Evolutionary conservation across 2,113 vertebrate species (phyloP).

Genomic region (Trichechus manatus): DNA sequence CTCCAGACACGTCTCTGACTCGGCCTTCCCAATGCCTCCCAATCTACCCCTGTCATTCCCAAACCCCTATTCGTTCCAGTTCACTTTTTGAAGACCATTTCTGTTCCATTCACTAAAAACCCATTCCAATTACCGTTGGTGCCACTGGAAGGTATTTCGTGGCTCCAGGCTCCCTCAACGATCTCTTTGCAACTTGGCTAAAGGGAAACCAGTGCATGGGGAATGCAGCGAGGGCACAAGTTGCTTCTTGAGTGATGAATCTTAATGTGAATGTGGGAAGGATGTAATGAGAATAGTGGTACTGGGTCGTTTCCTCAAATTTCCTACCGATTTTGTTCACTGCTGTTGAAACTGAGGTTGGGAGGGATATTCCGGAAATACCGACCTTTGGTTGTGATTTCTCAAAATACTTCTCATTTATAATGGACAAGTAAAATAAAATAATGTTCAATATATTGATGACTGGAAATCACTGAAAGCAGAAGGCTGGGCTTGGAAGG

Average conservation of each 20-base stretch:
- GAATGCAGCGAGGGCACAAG: constrained; percentile 57
- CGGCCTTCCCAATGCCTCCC: constrained; percentile 67
- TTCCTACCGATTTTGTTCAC: neutral
- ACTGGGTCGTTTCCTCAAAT: constrained; percentile 32
- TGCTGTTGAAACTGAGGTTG: constrained; percentile 45
- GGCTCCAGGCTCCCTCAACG: constrained; percentile 8
- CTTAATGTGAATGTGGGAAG: constrained; percentile 43
- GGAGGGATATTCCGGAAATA: neutral
- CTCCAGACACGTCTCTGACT: neutral
- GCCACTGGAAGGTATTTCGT: constrained; percentile 50
- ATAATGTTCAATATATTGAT: neutral
- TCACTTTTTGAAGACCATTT: constrained; percentile 76
- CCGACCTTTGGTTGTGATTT: constrained; percentile 55
- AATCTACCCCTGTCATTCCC: constrained; percentile 4
- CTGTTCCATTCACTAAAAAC: constrained; percentile 56
- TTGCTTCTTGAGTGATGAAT: constrained; percentile 53
- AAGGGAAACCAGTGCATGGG: constrained; percentile 54
- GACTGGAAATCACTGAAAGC: constrained; percentile 61
- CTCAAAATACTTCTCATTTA: constrained; percentile 29
- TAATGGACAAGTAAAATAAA: constrained; percentile 38
- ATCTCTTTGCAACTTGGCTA: constrained; percentile 69
- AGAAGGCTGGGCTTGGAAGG: constrained; percentile 17
- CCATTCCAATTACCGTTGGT: neutral
- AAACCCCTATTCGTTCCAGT: constrained; percentile 26
- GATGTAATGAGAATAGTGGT: neutral